Percentiles rank a stretch among this genome's conserved stretches.
Conservation (phyloP, 2,888 invertebrate genomes). For the Lycaena phlaeas region DNA sequence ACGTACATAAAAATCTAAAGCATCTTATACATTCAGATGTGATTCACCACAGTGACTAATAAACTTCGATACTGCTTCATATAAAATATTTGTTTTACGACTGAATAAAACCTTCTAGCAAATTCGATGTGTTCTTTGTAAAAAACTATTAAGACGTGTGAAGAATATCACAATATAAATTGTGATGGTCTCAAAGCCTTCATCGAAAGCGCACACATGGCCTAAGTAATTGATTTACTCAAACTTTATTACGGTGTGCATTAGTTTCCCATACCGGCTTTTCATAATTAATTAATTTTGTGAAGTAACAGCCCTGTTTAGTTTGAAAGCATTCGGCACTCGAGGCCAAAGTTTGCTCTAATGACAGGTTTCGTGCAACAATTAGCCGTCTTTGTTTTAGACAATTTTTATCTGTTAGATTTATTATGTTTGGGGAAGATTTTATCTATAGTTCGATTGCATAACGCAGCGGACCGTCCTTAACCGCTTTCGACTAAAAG, state of each 20-base stretch:
- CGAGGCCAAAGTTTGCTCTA: slow-evolving; percentile 40
- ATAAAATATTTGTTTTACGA: no score
- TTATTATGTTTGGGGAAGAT: slow-evolving; percentile 65
- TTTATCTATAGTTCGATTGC: slow-evolving; percentile 54
- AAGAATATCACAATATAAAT: not conserved
- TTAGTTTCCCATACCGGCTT: slow-evolving; percentile 20
- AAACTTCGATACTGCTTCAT: no score
- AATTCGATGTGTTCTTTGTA: no score
- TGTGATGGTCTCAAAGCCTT: not conserved
- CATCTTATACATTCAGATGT: no score
- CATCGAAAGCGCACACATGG: not conserved
- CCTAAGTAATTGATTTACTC: not conserved
- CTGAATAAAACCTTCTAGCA: no score
- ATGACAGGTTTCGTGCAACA: slow-evolving; percentile 58
- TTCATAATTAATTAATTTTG: slow-evolving; percentile 25
- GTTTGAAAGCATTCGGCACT: slow-evolving; percentile 22
- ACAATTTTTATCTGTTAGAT: slow-evolving; percentile 61
- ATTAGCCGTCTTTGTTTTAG: slow-evolving; percentile 54
- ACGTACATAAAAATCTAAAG: no score
- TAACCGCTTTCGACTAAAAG: slow-evolving; percentile 33
- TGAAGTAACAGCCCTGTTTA: slow-evolving; percentile 21
- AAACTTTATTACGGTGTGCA: slow-evolving; percentile 11
- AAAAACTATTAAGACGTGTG: no score
- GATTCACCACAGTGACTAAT: no score
- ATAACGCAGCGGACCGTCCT: slow-evolving; percentile 33